Conservation (phyloP, 2,888 invertebrate species). For the Mimachlamys varia region DNA sequence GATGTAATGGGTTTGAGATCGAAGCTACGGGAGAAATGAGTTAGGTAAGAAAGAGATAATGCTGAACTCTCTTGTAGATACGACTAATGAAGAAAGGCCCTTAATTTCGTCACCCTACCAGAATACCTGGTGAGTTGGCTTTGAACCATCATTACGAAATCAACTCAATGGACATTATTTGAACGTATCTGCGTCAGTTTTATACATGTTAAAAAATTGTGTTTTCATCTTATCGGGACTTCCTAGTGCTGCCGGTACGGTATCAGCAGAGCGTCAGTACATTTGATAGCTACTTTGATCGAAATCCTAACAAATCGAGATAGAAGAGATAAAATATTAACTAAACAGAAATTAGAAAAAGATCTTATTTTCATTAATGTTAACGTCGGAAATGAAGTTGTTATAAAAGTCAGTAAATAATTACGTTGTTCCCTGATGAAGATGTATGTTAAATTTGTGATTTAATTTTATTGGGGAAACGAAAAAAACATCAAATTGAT, state of each 20-base stretch:
- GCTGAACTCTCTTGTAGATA: background rate
- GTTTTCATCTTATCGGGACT: background rate
- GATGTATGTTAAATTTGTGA: background rate
- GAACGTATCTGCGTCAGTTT: background rate
- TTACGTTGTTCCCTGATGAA: background rate
- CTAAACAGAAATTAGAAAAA: conserved; percentile 1
- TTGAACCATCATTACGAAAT: conserved; percentile 10
- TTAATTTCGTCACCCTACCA: background rate
- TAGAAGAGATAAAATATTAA: background rate
- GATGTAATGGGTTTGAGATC: background rate
- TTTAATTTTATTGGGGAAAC: background rate
- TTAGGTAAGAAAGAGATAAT: background rate
- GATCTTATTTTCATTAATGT: background rate
- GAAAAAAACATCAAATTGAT: background rate
- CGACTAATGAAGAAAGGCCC: background rate
- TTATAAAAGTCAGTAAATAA: background rate
- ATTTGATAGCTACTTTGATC: background rate
- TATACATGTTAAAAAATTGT: background rate
- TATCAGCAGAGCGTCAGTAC: background rate
- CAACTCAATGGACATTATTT: background rate
- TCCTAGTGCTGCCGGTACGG: background rate
- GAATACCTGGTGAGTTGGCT: background rate
- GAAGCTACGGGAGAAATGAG: background rate
- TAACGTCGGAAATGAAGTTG: background rate
- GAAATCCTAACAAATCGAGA: background rate